Evolutionary conservation across 2,888 invertebrate species (phyloP), one percentile per base, ranked within the genome.

Genomic region (Neoaliturus tenellus): DNA sequence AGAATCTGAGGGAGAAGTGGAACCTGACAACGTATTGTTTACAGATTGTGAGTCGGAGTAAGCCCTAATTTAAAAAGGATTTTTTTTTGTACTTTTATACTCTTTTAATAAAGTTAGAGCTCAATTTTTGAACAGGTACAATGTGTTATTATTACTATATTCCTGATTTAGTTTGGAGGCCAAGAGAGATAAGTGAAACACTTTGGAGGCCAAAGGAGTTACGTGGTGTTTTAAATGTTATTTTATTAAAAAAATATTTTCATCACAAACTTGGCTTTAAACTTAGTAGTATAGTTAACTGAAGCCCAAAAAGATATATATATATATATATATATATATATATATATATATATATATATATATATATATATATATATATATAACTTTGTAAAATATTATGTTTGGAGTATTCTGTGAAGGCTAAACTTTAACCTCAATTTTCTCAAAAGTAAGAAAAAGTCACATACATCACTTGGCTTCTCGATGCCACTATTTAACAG

Each of bases 401-500:
- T 39, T 71, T 71, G 3, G 23, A 31, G 25, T 39, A 41, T 71
- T 71, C 71, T 71, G 71, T 41, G 71, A 71, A 71, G 39, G 35
- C 23, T 71, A 20, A 71, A 31, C 35, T 71, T 71, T 71, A 41
- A 31, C 71, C 71, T 41, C 41, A 71, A 71, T 71, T 71, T 71
- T 71, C 71, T 71, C 41, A 23, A 71, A 71, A 71, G 41, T 71
- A 75, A 20, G 75, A 75, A 75, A 75, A 35, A 75, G 41, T 75
- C 75, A 75, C 75, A 75, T 75, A 75, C 75, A 39, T 75, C 75
- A 39, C 75, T 39, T 75, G 75, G 75, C 75, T 17, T 75, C 75
- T 75, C 75, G 20, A 75, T 75, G 41, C 35, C 75, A 14, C 75
- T 25, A 71, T 31, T 31, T 48, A 39, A 39, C n/a, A n/a, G n/a